A percentile compares a stretch with the other conserved stretches of the same genome.
These are phyloP conservation scores for Actias luna DNA, from an alignment of 2,888 invertebrate genomes.

Conservation along the genomic window DNA sequence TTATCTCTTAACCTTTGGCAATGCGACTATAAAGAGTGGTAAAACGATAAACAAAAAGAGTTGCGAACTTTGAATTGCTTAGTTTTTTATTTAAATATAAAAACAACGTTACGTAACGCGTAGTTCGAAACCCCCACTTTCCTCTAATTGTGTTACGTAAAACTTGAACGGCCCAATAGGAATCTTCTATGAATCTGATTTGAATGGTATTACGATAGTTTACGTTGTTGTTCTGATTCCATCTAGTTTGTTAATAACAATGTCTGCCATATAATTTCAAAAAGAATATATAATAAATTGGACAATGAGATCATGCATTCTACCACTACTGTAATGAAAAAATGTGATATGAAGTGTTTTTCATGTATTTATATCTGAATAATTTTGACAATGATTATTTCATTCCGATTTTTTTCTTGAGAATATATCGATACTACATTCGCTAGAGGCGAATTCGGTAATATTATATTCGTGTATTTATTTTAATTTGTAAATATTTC, in stretches of 20 bases:
- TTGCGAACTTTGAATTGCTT: no score
- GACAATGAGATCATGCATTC: conserved; percentile 33
- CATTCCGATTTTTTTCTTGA: conserved; percentile 51
- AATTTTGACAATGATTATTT: conserved; percentile 37
- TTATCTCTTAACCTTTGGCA: no score
- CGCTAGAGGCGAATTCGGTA: conserved; percentile 52
- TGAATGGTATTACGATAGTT: conserved; percentile 42
- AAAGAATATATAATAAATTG: conserved; percentile 18
- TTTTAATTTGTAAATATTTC: conserved; percentile 73
- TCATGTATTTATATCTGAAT: conserved; percentile 36
- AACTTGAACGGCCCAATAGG: no score
- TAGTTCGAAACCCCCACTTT: no score
- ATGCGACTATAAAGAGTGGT: no score
- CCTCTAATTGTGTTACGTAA: no score
- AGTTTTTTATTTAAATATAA: no score
- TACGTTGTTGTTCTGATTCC: not conserved
- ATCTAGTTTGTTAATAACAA: not conserved
- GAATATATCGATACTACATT: conserved; percentile 49
- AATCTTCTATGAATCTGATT: conserved; percentile 73
- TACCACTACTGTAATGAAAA: conserved; percentile 17
- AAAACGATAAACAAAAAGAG: no score
- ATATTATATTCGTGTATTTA: conserved; percentile 56
- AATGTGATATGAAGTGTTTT: conserved; percentile 42
- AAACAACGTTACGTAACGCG: no score
- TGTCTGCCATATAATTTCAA: not conserved